Conservation (phyloP, 2,113 vertebrate genomes). For the Dipodomys stephensi region DNA sequence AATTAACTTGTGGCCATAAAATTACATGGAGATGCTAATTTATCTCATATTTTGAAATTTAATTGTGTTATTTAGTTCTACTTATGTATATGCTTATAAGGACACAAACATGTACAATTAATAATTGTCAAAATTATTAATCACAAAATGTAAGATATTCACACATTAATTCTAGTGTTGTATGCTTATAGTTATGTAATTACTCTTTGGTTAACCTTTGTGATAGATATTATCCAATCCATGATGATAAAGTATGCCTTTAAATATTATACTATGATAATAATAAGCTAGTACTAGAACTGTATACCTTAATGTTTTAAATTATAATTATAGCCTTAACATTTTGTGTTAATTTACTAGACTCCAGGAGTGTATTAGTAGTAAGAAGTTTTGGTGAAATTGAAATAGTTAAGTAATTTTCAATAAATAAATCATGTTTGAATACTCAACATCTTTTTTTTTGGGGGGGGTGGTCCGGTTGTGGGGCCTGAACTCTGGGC, state of each 20-base stretch:
- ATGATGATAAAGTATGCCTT: neutral
- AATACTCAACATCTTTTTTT: neutral
- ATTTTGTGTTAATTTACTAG: neutral
- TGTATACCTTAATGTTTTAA: neutral
- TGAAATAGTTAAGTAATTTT: neutral
- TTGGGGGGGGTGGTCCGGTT: no score
- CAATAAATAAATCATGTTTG: neutral
- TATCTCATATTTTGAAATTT: neutral
- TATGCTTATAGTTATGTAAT: neutral
- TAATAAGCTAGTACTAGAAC: neutral
- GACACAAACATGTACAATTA: neutral
- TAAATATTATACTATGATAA: neutral
- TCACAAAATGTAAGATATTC: neutral
- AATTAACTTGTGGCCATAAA: neutral
- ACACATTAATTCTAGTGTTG: neutral
- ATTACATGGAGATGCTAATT: neutral
- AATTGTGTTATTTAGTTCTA: neutral
- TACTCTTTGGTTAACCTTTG: neutral
- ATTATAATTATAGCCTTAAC: neutral
- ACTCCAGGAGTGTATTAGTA: neutral
- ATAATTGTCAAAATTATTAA: neutral
- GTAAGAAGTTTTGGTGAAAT: neutral
- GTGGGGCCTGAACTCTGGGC: no score
- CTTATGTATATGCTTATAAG: neutral
- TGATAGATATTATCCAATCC: neutral